Evolutionary conservation across 2,113 vertebrate genomes (phyloP).

Genomic region (Phycodurus eques): DNA sequence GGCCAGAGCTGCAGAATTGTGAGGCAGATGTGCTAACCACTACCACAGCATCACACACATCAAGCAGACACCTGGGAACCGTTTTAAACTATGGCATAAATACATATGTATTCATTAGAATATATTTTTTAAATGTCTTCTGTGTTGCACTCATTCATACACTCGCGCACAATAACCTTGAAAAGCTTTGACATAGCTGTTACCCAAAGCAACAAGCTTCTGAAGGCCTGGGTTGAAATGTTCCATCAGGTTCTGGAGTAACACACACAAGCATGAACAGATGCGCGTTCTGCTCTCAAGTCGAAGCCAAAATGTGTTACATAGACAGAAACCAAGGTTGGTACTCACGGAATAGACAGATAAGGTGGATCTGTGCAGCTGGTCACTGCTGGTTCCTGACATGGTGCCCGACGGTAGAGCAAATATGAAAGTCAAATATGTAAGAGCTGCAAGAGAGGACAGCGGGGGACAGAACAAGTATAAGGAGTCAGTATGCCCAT

Average conservation of each 20-base stretch:
- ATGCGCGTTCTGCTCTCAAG: neutral
- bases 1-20: too few relatives aligned
- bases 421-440: slow-evolving; percentile 11
- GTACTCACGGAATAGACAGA: slow-evolving; percentile 70
- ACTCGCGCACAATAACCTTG: slow-evolving; percentile 71
- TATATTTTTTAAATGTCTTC: neutral
- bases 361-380: slow-evolving; percentile 73
- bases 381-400: slow-evolving; percentile 73
- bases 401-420: slow-evolving; percentile 41
- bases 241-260: slow-evolving; percentile 83
- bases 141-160: neutral
- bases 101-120: too few relatives aligned
- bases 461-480: slow-evolving; percentile 4
- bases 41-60: neutral
- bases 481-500: slow-evolving; percentile 27
- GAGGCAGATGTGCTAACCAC: neutral
- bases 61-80: too few relatives aligned
- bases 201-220: slow-evolving; percentile 87
- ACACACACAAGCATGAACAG: slow-evolving; percentile 7
- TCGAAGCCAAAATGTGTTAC: neutral
- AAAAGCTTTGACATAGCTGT: slow-evolving; percentile 88
- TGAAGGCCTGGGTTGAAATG: slow-evolving; percentile 92
- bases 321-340: neutral
- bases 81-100: neutral
- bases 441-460: neutral